A percentile compares a stretch with the other conserved stretches of the same genome.
These are phyloP conservation scores for Enoplosus armatus DNA, from an alignment of 2,797 vertebrate species.

Conservation along the genomic window DNA sequence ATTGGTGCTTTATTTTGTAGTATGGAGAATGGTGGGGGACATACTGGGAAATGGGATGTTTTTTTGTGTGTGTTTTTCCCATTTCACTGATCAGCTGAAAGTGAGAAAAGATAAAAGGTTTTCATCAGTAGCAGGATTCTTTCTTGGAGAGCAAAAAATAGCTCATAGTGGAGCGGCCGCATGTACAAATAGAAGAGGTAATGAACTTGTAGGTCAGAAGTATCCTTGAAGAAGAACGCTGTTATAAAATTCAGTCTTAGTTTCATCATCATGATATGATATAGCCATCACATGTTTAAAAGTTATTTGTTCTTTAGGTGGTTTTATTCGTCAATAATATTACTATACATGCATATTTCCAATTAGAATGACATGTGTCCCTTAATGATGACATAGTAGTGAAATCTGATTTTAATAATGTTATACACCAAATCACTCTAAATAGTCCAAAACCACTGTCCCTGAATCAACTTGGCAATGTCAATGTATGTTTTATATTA, in stretches of 20 bases:
- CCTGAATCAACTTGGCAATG: background rate
- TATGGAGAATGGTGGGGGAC: constrained; percentile 5
- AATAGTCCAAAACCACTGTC: background rate
- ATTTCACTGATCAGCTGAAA: constrained; percentile 28
- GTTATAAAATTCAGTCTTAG: background rate
- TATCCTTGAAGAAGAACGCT: background rate
- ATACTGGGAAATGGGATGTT: constrained; percentile 20
- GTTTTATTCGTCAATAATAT: background rate
- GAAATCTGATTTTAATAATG: background rate
- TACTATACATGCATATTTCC: background rate
- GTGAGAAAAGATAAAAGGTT: background rate
- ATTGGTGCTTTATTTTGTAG: constrained; percentile 42
- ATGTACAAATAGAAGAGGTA: background rate
- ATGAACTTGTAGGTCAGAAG: background rate
- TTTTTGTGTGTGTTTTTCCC: background rate
- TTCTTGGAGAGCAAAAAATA: background rate
- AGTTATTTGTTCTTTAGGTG: background rate
- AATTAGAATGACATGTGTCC: background rate
- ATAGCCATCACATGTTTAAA: no score
- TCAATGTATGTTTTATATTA: background rate
- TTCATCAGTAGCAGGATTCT: background rate
- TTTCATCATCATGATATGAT: background rate
- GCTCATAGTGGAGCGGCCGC: background rate
- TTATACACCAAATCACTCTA: background rate
- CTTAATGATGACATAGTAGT: background rate